Evolutionary conservation across 2,113 vertebrate species (phyloP).

Genomic region (Buteo buteo): DNA sequence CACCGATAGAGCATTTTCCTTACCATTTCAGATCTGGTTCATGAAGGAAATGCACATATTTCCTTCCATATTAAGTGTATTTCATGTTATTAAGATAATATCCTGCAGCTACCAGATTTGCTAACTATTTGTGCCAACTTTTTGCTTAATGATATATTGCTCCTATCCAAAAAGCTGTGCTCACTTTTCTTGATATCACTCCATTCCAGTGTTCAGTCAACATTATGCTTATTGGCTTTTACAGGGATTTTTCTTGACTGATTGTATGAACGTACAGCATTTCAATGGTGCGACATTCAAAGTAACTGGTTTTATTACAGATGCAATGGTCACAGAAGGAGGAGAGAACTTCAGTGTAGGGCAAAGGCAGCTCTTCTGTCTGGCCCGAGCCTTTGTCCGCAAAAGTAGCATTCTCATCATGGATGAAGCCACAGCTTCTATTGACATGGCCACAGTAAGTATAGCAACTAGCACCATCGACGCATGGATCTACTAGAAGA

Average conservation of each 20-base stretch:
- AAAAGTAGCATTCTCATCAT: constrained; percentile 98
- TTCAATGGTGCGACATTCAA: neutral
- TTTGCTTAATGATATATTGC: neutral
- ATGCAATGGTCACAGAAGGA: constrained; percentile 91
- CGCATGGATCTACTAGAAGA: neutral
- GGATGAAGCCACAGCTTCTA: constrained; percentile 98
- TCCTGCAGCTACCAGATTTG: neutral
- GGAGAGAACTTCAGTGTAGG: constrained; percentile 98
- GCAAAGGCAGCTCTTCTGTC: constrained; percentile 94
- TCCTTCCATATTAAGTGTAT: neutral
- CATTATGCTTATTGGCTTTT: neutral
- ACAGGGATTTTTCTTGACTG: neutral
- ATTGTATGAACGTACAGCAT: neutral
- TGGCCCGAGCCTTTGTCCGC: constrained; percentile 93
- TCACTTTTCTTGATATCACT: neutral
- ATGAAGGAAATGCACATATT: neutral
- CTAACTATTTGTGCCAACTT: neutral
- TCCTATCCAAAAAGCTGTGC: neutral
- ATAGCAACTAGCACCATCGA: neutral
- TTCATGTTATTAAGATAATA: neutral
- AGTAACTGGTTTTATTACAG: constrained; percentile 55
- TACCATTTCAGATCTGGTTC: neutral
- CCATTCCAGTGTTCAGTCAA: neutral
- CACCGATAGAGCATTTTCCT: neutral
- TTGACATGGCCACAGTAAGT: constrained; percentile 97